Base-by-base conservation (phyloP, 2,888 invertebrate genomes). In the Noctua pronuba region DNA sequence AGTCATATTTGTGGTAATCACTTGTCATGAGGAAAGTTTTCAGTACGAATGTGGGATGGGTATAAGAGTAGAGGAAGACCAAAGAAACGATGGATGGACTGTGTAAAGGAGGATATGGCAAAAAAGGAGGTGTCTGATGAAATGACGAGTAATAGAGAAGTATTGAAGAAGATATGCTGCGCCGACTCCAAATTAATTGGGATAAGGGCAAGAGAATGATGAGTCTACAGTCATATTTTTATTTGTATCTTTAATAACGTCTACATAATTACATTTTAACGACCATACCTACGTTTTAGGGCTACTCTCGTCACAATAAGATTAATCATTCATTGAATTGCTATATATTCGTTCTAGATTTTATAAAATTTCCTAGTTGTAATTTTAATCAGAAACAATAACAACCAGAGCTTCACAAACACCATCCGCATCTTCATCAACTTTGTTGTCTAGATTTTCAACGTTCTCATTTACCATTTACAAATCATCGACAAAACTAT, bases 401-500 rank as follows among this genome's bases (percentile, higher is more conserved):
- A 1, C 16, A 35, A 10, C 10, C 16, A 18, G 13, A 72, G 72
- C 18, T 8, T 31, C 18, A 8, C 13, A n/a, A 46, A 10, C 13
- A 21, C 1, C 6, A 18, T 65, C 4, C 4, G 10, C 62, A 16
- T 41, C 13, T 31, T 35, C 8, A 72, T 18, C 8, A 73, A n/a
- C 1, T 13, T n/a, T 2, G 1, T 18, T 72, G 11, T 35, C 35
- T 6, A 24, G 28, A 21, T 24, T 46, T 11, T 2, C 11, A 13
- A 13, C 18, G 44, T 13, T 44, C 41, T 35, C 31, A 10, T 7
- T 41, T 2, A 31, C 4, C 3, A 31, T 60, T 21, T 1, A 8
- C 8, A 55, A 64, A 55, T 67, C 18, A 78, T 64, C 79, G 64
- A 49, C 24, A 58, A 65, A 38, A 38, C n/a, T n/a, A 24, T 55